Evolutionary conservation across 2,797 vertebrate genomes (phyloP), one percentile per base, ranked within the genome.

Genomic region (Arrhamphus sclerolepis): DNA sequence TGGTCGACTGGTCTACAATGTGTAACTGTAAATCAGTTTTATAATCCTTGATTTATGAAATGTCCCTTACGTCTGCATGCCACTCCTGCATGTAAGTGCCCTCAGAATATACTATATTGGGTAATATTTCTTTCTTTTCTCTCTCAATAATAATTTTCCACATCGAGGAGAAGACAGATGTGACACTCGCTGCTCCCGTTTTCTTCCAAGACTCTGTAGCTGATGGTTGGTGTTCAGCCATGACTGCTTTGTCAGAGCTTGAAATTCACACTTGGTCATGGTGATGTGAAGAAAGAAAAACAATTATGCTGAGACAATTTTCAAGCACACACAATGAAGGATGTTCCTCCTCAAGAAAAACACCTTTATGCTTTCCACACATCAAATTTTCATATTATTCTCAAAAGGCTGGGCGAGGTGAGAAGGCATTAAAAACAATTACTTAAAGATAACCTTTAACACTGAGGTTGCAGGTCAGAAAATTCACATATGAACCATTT

Each of bases 71-170:
- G 18, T 24, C 44, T 38, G 28, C 69, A 65, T 63, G 31, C 63
- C 19, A 39, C 19, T 20, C 24, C 41, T 40, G 28, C 69, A 65
- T 63, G 31, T 63, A 61, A 29, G 20, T 18, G 56, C 31, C 65
- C 40, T 49, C 47, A 46, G 65, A 58, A 78, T 58, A 56, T 42
- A 26, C 24, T 26, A 53, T 70, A 79, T 69, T 40, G 52, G 56
- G 54, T 42, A 51, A 43, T 44, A 57, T 66, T 76, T 77, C 62
- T 40, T 70, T 80, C 44, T 72, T 50, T 71, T 62, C 51, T 18
- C 22, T 67, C 40, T 70, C 39, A 78, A 66, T 62, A 69, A 80
- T 56, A 48, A 83, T 78, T 69, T 75, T 76, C 53, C 77, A 69
- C 62, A 72, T 40, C 1, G 34, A 48, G 38, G 28, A 61, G 46